Evolutionary conservation across 2,113 vertebrate species (phyloP), one percentile per base, ranked within the genome.

Genomic region (Brachypteracias leptosomus): DNA sequence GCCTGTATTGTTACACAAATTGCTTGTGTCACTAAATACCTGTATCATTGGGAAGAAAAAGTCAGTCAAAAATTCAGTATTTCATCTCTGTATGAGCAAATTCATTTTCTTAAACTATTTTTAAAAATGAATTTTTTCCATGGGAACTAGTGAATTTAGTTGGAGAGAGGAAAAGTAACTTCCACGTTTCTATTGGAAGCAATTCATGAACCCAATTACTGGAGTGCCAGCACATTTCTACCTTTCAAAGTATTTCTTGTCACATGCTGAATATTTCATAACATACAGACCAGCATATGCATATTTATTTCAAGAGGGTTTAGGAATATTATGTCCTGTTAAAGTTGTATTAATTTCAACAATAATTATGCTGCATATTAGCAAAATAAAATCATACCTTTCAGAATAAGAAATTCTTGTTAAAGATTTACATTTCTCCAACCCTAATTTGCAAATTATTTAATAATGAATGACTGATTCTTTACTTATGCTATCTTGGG

Each of bases 231-330:
- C 44, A 68, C 51, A 63, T 44, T 81, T 28, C 76, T 75, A 87
- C 86, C 29, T 95, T 95, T 62, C 0, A 0, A 93, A 95, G n/a
- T 59, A 87, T 68, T 84, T 89, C 68, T 84, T 93, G 47, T 78
- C 80, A 68, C 13, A 31, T 86, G 16, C 11, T 87, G 49, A 95
- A 72, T 93, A 89, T 87, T 95, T 95, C 54, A 84, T 87, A 68
- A 66, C 10, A 85, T 28, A 18, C 29, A 92, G 40, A 82, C 10
- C 24, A 75, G 52, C 6, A 47, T 21, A 63, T 44, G 14, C 72
- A 65, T 89, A 87, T 75, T 74, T 75, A 81, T 81, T 87, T 95
- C 26, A 75, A 78, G 22, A 79, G n/a, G 1, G 14, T 51, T 61
- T 74, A 63, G 16, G 13, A 79, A 72, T 81, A 80, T 47, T 70